Conservation (phyloP, 2,113 vertebrate species). For the Edolisoma coerulescens region DNA sequence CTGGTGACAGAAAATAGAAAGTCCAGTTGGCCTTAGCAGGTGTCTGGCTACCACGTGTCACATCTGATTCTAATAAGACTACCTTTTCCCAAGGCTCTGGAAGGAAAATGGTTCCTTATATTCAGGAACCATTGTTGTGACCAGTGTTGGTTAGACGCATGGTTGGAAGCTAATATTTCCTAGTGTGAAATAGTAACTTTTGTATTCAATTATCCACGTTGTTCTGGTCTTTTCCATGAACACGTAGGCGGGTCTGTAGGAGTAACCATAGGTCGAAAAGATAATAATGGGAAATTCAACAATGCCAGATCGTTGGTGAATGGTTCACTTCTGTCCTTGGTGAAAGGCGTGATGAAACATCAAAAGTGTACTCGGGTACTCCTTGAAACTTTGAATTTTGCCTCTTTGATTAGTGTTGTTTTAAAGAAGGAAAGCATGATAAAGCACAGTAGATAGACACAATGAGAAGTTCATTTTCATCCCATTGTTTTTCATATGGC, state of each 20-base stretch:
- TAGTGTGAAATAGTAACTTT: background rate
- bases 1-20: background rate
- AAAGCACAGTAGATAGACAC: background rate
- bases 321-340: background rate
- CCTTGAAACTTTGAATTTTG: background rate
- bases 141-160: background rate
- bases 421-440: background rate
- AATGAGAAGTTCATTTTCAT: background rate
- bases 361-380: background rate
- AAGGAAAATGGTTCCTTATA: background rate
- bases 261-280: background rate
- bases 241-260: accelerated
- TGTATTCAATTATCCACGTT: background rate
- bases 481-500: background rate
- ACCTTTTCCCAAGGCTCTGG: background rate
- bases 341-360: background rate
- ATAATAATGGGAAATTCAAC: background rate
- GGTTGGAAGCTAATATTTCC: background rate
- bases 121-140: background rate
- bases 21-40: background rate
- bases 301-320: background rate
- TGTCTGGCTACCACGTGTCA: background rate
- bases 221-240: background rate
- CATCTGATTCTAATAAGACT: background rate
- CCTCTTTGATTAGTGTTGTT: background rate